Conservation (phyloP, 2,888 invertebrate species). For the Dendrolimus houi region DNA sequence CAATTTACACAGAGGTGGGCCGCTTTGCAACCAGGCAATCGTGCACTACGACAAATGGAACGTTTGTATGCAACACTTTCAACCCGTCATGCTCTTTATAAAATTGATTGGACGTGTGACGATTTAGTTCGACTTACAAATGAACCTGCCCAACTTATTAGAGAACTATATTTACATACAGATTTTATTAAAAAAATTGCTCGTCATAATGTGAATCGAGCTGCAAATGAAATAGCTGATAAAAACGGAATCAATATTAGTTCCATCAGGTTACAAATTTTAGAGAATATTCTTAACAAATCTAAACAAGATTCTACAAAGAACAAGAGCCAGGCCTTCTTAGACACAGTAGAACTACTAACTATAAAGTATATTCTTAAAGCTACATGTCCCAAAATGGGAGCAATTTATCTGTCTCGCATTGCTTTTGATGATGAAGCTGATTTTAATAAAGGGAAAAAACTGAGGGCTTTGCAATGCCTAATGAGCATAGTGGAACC, state of each 20-base stretch:
- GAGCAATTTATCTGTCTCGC: conserved; percentile 65
- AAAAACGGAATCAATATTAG: conserved; percentile 66
- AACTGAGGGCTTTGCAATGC: conserved; percentile 66
- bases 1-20: conserved; percentile 72
- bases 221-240: conserved; percentile 69
- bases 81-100: conserved; percentile 62
- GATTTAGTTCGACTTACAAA: conserved; percentile 57
- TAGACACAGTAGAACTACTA: conserved; percentile 51
- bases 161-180: conserved; percentile 60
- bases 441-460: conserved; percentile 62
- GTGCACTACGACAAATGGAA: conserved; percentile 69
- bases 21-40: conserved; percentile 61
- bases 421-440: conserved; percentile 67
- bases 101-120: conserved; percentile 66
- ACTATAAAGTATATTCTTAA: conserved; percentile 68
- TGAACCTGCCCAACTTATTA: conserved; percentile 65
- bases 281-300: conserved; percentile 62
- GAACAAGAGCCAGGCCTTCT: conserved; percentile 30
- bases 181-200: conserved; percentile 57
- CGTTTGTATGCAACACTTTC: conserved; percentile 60
- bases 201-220: conserved; percentile 58
- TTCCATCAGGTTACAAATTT: conserved; percentile 62
- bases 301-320: conserved; percentile 30
- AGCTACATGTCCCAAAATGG: conserved; percentile 70
- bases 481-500: conserved; percentile 63